Evolutionary conservation across 2,113 vertebrate genomes (phyloP), one percentile per base, ranked within the genome.

Genomic region (Corythaeola cristata): DNA sequence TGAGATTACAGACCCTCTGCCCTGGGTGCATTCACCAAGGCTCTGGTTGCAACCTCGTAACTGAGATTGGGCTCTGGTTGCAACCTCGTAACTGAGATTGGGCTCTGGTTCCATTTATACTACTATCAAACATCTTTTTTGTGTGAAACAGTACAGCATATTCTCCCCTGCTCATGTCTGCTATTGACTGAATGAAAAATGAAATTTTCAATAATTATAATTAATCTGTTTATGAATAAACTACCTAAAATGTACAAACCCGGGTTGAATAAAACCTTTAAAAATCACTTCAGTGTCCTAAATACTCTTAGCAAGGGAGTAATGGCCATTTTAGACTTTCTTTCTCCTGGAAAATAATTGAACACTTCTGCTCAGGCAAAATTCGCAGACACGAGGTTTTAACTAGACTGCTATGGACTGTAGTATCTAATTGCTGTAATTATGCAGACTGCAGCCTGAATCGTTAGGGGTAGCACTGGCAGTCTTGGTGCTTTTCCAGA

Each of bases 81-180:
- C 39, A 66, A 6, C 0, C 0, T 49, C 0, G 2, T 59, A 35
- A 12, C 60, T 68, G 80, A 72, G 24, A 20, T 0, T 64, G 62
- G 45, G 53, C 58, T 94, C 74, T 90, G 75, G 39, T 45, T 89
- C 73, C 24, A 28, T 56, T 88, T 44, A 3, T 11, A 13, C 35
- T 76, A 7, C 32, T 44, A 28, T 8, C 32, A 68, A 60, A 35
- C 27, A 39, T 44, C 24, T 67, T 32, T 76, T 45, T 5, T 58
- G 45, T 50, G 59, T 62, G 78, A 69, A 82, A 85, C 24, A 76
- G 35, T 5, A n/a, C 45, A 88, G 24, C 6, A 4, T 20, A 32
- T 58, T 59, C 81, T 91, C 17, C 21, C 28, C 12, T 37, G 11
- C 33, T 76, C 45, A 17, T 1, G 3, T 24, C 37, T 86, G 15